A percentile compares a stretch with the other conserved stretches of the same genome.
These are phyloP conservation scores for Lasioglossum zephyrum DNA, from an alignment of 2,888 invertebrate genomes.

Conservation along the genomic window DNA sequence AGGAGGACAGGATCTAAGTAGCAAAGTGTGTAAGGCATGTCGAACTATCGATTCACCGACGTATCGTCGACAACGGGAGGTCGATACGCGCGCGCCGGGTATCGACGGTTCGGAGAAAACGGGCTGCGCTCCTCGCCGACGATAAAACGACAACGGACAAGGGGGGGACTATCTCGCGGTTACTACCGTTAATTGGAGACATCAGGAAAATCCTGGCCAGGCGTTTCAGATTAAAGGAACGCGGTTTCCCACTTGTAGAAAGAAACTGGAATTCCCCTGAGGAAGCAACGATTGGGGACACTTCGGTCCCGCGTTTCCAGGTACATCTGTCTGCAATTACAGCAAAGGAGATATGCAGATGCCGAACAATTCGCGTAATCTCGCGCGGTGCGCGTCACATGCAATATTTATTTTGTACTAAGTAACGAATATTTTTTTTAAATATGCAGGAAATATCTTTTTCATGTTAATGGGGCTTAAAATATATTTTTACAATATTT, in stretches of 20 bases:
- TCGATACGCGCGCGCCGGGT: slow-evolving; percentile 55
- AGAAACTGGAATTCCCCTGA: slow-evolving; percentile 21
- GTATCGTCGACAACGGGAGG: slow-evolving; percentile 68
- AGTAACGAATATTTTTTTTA: no score
- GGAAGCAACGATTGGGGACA: not conserved
- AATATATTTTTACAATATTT: no score
- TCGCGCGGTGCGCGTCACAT: not conserved
- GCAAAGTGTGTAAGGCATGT: slow-evolving; percentile 76
- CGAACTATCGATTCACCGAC: slow-evolving; percentile 71
- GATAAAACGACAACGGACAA: slow-evolving; percentile 59
- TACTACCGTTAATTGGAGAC: slow-evolving; percentile 58
- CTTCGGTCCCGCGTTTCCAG: not conserved
- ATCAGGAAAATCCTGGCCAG: slow-evolving; percentile 44
- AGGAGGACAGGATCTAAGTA: slow-evolving; percentile 74
- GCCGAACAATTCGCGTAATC: slow-evolving; percentile 4
- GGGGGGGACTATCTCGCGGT: slow-evolving; percentile 30
- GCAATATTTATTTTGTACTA: no score
- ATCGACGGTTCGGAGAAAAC: slow-evolving; percentile 46
- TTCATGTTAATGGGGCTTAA: no score
- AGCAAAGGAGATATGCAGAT: slow-evolving; percentile 7
- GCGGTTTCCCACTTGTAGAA: slow-evolving; percentile 43
- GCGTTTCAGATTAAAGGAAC: slow-evolving; percentile 43
- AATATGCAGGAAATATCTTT: no score
- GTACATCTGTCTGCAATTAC: slow-evolving; percentile 7
- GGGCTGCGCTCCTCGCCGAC: slow-evolving; percentile 21